phyloP scores from a whole-genome alignment of 92 coral and sea anemone species.

The Palythoa grandis region DNA sequence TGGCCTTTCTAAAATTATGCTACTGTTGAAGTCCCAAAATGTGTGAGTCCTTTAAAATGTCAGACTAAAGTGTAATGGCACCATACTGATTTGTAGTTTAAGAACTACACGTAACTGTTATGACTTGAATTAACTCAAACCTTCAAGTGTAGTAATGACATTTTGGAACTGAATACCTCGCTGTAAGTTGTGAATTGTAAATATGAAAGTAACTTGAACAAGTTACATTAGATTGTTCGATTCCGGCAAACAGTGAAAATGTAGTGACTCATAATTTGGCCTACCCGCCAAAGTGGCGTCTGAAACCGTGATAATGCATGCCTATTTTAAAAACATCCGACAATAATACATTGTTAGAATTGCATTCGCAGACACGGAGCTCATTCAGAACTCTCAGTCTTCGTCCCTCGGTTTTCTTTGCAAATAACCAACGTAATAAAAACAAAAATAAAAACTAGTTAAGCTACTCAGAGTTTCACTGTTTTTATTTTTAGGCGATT shows the following conservation, averaged over 20 bases:
- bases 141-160: not conserved
- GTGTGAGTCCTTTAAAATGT: not conserved
- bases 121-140: not conserved
- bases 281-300: not conserved
- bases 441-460: not conserved
- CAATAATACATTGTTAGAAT: not conserved
- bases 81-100: not conserved
- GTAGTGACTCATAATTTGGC: not conserved
- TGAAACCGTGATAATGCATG: no score
- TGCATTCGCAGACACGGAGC: constrained; percentile 1
- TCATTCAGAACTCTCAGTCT: not conserved
- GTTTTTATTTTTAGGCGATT: no score
- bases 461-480: no score
- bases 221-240: not conserved
- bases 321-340: not conserved
- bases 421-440: not conserved
- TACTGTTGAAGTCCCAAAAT: not conserved
- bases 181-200: not conserved
- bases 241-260: not conserved
- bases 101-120: not conserved
- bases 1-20: constrained; percentile 34
- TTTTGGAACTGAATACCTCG: not conserved
- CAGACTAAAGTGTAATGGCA: not conserved
- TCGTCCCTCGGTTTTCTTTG: not conserved
- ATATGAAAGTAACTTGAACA: not conserved